A percentile compares a stretch with the other conserved stretches of the same genome.
These are phyloP conservation scores for Sebastes steindachneri DNA, from an alignment of 2,797 vertebrate species.

Conservation along the genomic window DNA sequence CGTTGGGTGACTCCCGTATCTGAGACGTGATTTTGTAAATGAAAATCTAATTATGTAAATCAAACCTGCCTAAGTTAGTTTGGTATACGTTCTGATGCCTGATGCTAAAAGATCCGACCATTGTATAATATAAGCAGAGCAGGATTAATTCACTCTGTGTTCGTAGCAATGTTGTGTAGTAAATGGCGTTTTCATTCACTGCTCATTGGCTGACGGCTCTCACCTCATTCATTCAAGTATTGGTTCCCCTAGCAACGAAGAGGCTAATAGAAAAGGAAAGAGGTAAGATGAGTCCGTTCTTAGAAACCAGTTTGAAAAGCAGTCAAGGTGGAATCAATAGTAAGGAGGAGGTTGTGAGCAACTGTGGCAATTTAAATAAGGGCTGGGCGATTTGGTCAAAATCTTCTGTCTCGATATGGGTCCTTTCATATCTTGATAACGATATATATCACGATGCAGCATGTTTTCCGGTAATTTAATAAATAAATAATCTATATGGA, in stretches of 20 bases:
- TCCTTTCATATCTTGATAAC: too few species aligned
- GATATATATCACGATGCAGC: too few species aligned
- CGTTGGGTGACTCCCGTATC: background rate
- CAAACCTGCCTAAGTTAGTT: background rate
- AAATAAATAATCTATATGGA: too few species aligned
- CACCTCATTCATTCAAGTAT: constrained; percentile 73
- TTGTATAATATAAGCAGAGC: background rate
- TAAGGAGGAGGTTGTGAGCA: constrained; percentile 26
- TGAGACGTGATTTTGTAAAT: background rate
- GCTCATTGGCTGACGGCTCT: constrained; percentile 74
- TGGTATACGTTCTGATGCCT: background rate
- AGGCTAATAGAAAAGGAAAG: constrained; percentile 70
- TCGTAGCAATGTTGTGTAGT: constrained; percentile 49
- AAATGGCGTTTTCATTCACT: constrained; percentile 60
- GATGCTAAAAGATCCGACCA: background rate
- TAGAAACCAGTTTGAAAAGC: constrained; percentile 63
- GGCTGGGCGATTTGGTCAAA: too few species aligned
- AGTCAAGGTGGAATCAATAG: constrained; percentile 30
- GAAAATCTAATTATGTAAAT: background rate
- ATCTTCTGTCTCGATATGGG: too few species aligned
- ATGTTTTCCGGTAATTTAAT: too few species aligned
- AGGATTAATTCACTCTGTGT: constrained; percentile 11
- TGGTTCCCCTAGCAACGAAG: constrained; percentile 81
- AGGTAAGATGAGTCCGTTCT: constrained; percentile 68
- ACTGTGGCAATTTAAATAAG: background rate